Evolutionary conservation across 1,140 invertebrate genomes (phyloP).

Genomic region (Vollenhovia emeryi): DNA sequence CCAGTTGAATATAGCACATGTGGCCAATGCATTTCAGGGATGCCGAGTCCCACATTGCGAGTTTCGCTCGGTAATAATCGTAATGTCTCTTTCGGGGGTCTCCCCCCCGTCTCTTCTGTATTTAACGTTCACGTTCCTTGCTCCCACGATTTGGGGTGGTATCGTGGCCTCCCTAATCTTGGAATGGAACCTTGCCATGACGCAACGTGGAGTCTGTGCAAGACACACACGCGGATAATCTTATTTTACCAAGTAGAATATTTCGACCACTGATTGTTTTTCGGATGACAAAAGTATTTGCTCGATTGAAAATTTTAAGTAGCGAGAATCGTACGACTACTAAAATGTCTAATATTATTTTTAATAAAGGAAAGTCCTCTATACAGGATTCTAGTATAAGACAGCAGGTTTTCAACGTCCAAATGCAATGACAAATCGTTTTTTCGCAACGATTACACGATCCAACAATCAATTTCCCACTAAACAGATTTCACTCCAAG

Average conservation of each 20-base stretch:
- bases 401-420: too few species aligned
- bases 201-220: slow-evolving; percentile 69
- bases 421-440: too few species aligned
- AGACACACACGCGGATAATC: slow-evolving; percentile 50
- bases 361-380: too few species aligned
- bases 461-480: too few species aligned
- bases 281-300: not conserved
- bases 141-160: slow-evolving; percentile 51
- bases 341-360: not conserved
- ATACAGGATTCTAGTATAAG: too few species aligned
- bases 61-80: slow-evolving; percentile 83
- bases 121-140: slow-evolving; percentile 62
- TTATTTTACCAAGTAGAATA: slow-evolving; percentile 18
- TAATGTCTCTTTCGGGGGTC: slow-evolving; percentile 84
- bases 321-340: not conserved
- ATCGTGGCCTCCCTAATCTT: slow-evolving; percentile 63
- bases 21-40: slow-evolving; percentile 76
- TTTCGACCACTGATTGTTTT: slow-evolving; percentile 3
- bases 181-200: slow-evolving; percentile 80
- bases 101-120: slow-evolving; percentile 61
- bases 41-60: slow-evolving; percentile 76
- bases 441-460: too few species aligned
- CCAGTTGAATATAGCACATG: slow-evolving; percentile 77
- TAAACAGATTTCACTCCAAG: too few species aligned
- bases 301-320: not conserved